A percentile compares a stretch with the other conserved stretches of the same genome.
These are phyloP conservation scores for Spatula versicolor DNA, from an alignment of 2,797 vertebrate genomes.

Conservation along the genomic window DNA sequence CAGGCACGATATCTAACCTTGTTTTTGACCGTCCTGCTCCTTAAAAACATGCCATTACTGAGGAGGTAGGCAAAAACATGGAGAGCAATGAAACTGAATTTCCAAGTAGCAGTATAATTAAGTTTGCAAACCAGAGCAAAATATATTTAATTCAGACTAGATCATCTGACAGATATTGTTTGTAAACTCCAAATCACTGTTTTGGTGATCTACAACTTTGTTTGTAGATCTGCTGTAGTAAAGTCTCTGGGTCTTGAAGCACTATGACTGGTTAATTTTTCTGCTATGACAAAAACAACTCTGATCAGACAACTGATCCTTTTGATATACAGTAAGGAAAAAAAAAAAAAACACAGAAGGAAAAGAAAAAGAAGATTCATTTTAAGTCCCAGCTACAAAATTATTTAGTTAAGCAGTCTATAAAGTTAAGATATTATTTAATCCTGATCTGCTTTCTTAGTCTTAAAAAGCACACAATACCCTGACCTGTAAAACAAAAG, in stretches of 20 bases:
- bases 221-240: neutral
- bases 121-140: neutral
- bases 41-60: neutral
- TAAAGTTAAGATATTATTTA: neutral
- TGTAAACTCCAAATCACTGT: neutral
- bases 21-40: neutral
- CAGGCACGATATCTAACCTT: neutral
- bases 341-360: neutral
- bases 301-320: neutral
- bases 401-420: neutral
- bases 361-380: neutral
- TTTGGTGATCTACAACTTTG: too few relatives aligned
- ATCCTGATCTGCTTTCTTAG: neutral
- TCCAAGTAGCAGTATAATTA: neutral
- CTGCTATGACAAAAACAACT: neutral
- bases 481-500: neutral
- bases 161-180: neutral
- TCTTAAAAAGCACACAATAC: neutral
- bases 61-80: neutral
- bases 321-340: neutral
- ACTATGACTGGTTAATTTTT: neutral
- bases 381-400: neutral
- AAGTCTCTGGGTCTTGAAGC: neutral
- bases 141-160: neutral
- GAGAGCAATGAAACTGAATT: neutral